Conservation (phyloP, 2,113 vertebrate genomes). For the Rutilus rutilus region DNA sequence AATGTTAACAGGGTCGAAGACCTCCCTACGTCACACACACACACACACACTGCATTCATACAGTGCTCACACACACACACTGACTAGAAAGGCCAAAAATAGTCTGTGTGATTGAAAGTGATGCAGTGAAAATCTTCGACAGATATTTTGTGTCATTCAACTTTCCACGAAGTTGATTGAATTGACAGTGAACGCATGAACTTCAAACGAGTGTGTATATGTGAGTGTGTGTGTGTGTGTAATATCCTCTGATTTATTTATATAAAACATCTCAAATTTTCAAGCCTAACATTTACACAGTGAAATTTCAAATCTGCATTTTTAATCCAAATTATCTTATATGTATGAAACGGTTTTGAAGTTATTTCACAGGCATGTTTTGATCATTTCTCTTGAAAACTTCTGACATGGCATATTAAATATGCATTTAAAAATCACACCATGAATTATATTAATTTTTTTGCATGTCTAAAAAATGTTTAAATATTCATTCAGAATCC, state of each 20-base stretch:
- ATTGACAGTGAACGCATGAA: constrained; percentile 15
- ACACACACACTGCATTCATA: constrained; percentile 3
- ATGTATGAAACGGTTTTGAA: constrained; percentile 20
- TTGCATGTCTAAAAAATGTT: background rate
- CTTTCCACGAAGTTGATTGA: constrained; percentile 17
- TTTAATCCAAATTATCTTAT: constrained; percentile 3
- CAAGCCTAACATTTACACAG: background rate
- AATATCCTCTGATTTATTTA: background rate
- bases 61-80: constrained; percentile 7
- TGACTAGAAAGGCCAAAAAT: constrained; percentile 26
- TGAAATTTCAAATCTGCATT: background rate
- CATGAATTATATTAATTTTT: background rate
- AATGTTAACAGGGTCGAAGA: constrained; percentile 56
- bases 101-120: background rate
- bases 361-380: background rate
- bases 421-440: constrained; percentile 25
- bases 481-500: background rate
- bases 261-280: background rate
- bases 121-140: background rate
- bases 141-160: background rate
- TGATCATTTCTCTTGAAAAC: constrained; percentile 20
- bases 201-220: constrained; percentile 2
- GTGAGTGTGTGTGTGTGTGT: background rate
- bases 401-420: background rate
- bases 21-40: constrained; percentile 35